phyloP scores from a whole-genome alignment of 2,888 invertebrate genomes.

The Agrotis clavis region DNA sequence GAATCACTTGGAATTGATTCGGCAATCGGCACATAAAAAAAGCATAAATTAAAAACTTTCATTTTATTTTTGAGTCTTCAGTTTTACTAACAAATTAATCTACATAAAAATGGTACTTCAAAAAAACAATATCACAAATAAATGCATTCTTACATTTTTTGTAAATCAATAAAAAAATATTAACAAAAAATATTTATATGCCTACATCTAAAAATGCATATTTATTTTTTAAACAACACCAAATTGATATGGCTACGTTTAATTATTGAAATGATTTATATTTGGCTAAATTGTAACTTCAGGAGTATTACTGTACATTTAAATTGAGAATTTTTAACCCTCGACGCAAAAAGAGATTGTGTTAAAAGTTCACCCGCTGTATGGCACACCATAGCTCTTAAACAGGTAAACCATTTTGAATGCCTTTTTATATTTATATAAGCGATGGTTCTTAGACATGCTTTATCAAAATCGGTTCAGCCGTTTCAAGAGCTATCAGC shows the following conservation, averaged over 20 bases:
- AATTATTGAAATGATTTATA: background rate
- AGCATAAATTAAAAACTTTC: no score
- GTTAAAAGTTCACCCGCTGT: no score
- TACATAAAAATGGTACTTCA: slow-evolving; percentile 31
- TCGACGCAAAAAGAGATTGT: no score
- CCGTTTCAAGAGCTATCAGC: no score
- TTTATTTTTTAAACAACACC: slow-evolving; percentile 22
- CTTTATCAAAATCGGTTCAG: no score
- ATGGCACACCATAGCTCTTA: no score
- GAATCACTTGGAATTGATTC: no score
- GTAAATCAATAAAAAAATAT: slow-evolving; percentile 18
- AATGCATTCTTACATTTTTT: slow-evolving; percentile 34
- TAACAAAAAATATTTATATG: slow-evolving; percentile 19
- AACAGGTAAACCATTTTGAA: no score
- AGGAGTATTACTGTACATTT: background rate
- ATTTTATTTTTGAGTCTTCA: background rate
- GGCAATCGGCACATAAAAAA: no score
- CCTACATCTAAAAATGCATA: slow-evolving; percentile 16
- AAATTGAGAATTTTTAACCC: background rate
- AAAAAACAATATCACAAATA: slow-evolving; percentile 50
- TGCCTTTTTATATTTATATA: no score
- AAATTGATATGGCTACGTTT: slow-evolving; percentile 29
- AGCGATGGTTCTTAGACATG: no score
- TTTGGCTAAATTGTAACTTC: slow-evolving; percentile 30
- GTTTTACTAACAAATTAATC: slow-evolving; percentile 21